Evolutionary conservation across 2,113 vertebrate species (phyloP).

Genomic region (Ophiodon elongatus): DNA sequence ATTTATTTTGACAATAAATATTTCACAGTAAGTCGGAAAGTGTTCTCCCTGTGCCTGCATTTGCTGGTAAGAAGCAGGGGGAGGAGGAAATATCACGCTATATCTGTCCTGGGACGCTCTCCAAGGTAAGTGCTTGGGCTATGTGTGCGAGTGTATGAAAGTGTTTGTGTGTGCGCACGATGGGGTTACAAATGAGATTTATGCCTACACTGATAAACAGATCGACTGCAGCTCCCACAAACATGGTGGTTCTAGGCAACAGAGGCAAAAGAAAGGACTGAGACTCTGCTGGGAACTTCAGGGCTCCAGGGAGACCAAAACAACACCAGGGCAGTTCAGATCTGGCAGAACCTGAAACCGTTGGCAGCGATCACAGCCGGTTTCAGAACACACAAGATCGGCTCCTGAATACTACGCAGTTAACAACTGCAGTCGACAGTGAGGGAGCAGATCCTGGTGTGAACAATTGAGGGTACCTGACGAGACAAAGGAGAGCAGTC

Average conservation of each 20-base stretch:
- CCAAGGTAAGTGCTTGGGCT: conserved; percentile 60
- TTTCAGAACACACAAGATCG: not conserved
- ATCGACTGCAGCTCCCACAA: conserved; percentile 41
- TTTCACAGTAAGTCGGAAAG: conserved; percentile 23
- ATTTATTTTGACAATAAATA: conserved; percentile 39
- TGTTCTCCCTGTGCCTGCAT: conserved; percentile 5
- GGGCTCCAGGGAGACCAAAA: conserved; percentile 14
- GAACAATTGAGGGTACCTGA: conserved; percentile 15
- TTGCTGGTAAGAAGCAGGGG: conserved; percentile 36
- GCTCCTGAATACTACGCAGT: conserved; percentile 1
- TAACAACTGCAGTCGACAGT: conserved; percentile 1
- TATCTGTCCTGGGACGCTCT: conserved; percentile 65
- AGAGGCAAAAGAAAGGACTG: conserved; percentile 24
- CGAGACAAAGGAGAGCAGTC: conserved; percentile 44
- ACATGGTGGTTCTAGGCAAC: conserved; percentile 44
- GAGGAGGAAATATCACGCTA: conserved; percentile 53
- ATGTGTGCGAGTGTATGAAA: conserved; percentile 5
- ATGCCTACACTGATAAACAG: conserved; percentile 52
- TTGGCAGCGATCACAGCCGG: conserved; percentile 16
- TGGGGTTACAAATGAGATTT: conserved; percentile 52
- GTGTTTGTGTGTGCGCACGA: conserved; percentile 12
- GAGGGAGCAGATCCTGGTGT: conserved; percentile 13
- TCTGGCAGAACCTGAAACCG: conserved; percentile 26
- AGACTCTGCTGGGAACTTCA: conserved; percentile 15
- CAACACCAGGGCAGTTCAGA: conserved; percentile 4